Conservation (phyloP, 2,797 vertebrate genomes). For the Pseudochromis fuscus region DNA sequence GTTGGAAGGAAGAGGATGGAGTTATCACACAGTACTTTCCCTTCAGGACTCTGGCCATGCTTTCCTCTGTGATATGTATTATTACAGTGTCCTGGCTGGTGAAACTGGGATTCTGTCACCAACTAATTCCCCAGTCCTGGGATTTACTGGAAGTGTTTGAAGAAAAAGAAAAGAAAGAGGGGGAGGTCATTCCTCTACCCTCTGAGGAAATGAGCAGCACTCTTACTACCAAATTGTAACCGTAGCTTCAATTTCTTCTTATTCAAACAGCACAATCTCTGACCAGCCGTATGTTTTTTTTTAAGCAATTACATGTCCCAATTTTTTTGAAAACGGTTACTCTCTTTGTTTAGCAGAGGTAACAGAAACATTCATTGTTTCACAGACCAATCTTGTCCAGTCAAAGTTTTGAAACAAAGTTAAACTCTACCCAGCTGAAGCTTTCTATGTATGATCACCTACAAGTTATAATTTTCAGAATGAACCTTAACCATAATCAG, state of each 20-base stretch:
- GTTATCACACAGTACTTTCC: conserved; percentile 81
- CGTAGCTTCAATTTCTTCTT: too few relatives aligned
- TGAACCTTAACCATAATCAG: too few relatives aligned
- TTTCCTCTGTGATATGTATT: conserved; percentile 70
- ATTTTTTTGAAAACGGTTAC: too few relatives aligned
- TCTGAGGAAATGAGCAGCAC: conserved; percentile 25
- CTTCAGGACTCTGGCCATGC: conserved; percentile 81
- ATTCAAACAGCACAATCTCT: conserved; percentile 33
- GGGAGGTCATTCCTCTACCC: background rate
- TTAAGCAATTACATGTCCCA: too few relatives aligned
- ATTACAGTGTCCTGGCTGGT: conserved; percentile 70
- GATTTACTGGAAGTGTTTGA: conserved; percentile 76
- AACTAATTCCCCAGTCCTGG: conserved; percentile 79
- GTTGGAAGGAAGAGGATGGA: conserved; percentile 68
- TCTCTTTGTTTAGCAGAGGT: background rate
- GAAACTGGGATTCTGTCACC: conserved; percentile 71
- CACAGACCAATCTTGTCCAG: too few relatives aligned
- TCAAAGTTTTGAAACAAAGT: too few relatives aligned
- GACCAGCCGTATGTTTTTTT: conserved; percentile 31
- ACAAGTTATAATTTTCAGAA: too few relatives aligned
- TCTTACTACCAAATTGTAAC: conserved; percentile 52
- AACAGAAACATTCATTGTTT: too few relatives aligned
- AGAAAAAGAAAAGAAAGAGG: conserved; percentile 26
- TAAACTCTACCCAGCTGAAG: too few relatives aligned
- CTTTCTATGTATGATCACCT: too few relatives aligned